Base-by-base conservation (phyloP, 2,888 invertebrate species). In the Therioaphis trifolii region DNA sequence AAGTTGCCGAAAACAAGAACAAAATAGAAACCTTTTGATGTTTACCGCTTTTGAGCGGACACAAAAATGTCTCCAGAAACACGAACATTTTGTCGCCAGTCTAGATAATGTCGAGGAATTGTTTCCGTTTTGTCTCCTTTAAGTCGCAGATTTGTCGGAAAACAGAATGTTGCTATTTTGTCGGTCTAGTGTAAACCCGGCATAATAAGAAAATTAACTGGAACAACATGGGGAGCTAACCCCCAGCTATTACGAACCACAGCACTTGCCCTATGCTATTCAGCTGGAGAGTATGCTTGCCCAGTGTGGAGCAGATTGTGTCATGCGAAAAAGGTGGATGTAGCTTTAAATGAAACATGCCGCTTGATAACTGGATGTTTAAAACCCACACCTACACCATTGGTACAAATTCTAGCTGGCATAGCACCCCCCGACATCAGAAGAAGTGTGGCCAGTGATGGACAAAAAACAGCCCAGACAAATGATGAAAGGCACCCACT, bases 281-380 rank as follows among this genome's bases (percentile, higher is more conserved):
- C 84, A 35, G 82, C 85, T 40, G 85, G 52, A 24, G 84, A 84
- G 24, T 84, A 80, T 58, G 79, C 85, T 27, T 27, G 71, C 24
- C 74, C 80, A 72, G 80, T 82, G 21, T 85, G 82, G 72, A 75
- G 72, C 21, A 74, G 40, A 49, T 85, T 82, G n/a, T 24, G 66
- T 66, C 75, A 75, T 52, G 18, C n/a, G n/a, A 18, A 52, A 46
- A 46, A 46, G 12, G 15, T 46, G 2, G n/a, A 52, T 52, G 77
- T 40, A 84, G 43, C 72, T 75, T n/a, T 27, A 84, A 61, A 84
- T 85, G 24, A 85, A 66, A 76, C 69, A 27, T 72, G 63, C 49
- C 24, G 52, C 35, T 27, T 80, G 18, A 46, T 84, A 79, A 79
- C 79, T 21, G 63, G 79, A 29, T 85, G 69, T 71, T 66, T 85